A percentile compares a stretch with the other conserved stretches of the same genome.
Conservation (phyloP, 2,113 vertebrate genomes). For the Seriola dumerili region DNA sequence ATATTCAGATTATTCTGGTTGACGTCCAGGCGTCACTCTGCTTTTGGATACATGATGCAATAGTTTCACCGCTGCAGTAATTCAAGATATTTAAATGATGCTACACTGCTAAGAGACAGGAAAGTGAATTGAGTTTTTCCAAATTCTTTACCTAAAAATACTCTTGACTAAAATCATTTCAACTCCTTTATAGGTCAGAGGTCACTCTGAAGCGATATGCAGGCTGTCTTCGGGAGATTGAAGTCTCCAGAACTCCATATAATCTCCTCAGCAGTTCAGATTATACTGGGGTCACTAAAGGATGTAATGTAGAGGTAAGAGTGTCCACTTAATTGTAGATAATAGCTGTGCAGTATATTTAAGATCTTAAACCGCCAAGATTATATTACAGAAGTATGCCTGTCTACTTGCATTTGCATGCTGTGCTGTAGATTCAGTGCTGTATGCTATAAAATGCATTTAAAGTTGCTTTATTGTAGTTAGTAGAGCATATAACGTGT, state of each 20-base stretch:
- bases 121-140: background rate
- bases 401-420: background rate
- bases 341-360: background rate
- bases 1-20: slow-evolving; percentile 53
- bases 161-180: slow-evolving; percentile 20
- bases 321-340: background rate
- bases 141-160: background rate
- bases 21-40: slow-evolving; percentile 28
- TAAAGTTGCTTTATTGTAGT: background rate
- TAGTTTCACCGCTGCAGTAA: slow-evolving; percentile 59
- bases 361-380: background rate
- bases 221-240: slow-evolving; percentile 96
- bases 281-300: slow-evolving; percentile 95
- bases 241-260: slow-evolving; percentile 95
- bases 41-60: slow-evolving; percentile 53
- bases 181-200: slow-evolving; percentile 88
- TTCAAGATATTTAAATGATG: slow-evolving; percentile 18
- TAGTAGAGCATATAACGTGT: background rate
- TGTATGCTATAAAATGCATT: background rate
- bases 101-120: slow-evolving; percentile 26
- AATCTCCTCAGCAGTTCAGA: slow-evolving; percentile 95
- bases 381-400: background rate
- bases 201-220: slow-evolving; percentile 91
- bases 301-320: slow-evolving; percentile 93
- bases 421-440: background rate